Conservation (phyloP, 2,113 vertebrate genomes). For the Rhea americana region DNA sequence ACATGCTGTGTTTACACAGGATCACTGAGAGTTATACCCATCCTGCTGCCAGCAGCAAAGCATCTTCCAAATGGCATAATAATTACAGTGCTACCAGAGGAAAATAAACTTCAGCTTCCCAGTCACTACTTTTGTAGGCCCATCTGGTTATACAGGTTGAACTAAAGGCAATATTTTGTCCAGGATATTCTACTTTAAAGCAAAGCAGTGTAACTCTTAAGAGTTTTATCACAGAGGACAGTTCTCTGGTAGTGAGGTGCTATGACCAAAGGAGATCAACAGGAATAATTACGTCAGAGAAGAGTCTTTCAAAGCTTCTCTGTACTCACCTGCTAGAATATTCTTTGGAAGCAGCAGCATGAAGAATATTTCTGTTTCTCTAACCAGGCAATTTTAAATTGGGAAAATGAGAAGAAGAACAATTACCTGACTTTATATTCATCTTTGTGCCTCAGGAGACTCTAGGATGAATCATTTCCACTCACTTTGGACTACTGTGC, state of each 20-base stretch:
- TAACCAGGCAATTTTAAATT: background rate
- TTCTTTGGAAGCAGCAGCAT: background rate
- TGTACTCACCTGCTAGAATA: background rate
- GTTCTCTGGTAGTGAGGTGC: background rate
- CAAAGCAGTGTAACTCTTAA: fast-evolving
- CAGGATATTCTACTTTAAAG: fast-evolving
- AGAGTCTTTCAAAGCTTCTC: background rate
- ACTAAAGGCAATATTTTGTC: background rate
- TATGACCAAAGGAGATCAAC: background rate
- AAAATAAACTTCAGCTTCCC: background rate
- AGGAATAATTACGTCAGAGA: background rate
- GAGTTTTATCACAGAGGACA: background rate
- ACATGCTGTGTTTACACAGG: slow-evolving; percentile 44
- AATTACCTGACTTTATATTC: background rate
- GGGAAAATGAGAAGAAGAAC: background rate
- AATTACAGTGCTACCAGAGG: background rate
- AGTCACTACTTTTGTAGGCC: background rate
- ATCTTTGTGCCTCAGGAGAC: background rate
- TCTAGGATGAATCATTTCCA: background rate
- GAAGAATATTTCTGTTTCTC: background rate
- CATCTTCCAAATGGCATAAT: background rate
- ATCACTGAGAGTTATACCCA: background rate
- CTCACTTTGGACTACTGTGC: background rate
- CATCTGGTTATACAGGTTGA: background rate
- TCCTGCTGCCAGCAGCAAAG: slow-evolving; percentile 23